Evolutionary conservation across 2,797 vertebrate genomes (phyloP).

Genomic region (Euphonia xanthogaster): DNA sequence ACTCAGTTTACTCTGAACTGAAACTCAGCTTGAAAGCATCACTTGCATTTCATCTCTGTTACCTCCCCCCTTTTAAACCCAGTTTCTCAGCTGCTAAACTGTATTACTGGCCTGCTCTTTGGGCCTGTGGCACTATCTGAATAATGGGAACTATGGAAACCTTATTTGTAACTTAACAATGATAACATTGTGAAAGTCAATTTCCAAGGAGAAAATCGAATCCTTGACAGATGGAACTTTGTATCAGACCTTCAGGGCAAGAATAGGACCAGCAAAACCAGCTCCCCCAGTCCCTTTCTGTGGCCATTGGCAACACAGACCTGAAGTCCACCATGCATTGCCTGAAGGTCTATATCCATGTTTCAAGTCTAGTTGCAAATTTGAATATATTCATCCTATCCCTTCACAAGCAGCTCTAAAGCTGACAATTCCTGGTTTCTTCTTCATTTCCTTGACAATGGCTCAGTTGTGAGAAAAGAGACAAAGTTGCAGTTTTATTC

Average conservation of each 20-base stretch:
- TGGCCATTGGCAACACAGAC: not conserved
- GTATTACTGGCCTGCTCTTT: not conserved
- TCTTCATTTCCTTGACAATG: not conserved
- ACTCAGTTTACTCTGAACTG: not conserved
- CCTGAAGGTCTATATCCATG: not conserved
- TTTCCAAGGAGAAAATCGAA: not conserved
- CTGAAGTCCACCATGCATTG: accelerated
- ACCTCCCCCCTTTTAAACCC: not conserved
- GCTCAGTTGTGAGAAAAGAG: not conserved
- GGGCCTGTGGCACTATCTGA: not conserved
- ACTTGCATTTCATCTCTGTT: not conserved
- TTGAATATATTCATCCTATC: not conserved
- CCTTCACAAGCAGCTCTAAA: not conserved
- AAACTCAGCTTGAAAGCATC: not conserved
- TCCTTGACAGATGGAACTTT: not conserved
- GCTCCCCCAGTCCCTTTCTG: not conserved
- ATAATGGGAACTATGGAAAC: not conserved
- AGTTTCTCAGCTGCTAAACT: not conserved
- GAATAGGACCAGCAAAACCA: not conserved
- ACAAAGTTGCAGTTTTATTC: not conserved
- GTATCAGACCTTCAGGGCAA: not conserved
- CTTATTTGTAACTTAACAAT: not conserved
- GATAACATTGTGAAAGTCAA: not conserved
- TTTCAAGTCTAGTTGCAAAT: not conserved
- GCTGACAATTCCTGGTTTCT: not conserved